Evolutionary conservation across 1,140 invertebrate species (phyloP).

Genomic region (Lepidurus packardi): DNA sequence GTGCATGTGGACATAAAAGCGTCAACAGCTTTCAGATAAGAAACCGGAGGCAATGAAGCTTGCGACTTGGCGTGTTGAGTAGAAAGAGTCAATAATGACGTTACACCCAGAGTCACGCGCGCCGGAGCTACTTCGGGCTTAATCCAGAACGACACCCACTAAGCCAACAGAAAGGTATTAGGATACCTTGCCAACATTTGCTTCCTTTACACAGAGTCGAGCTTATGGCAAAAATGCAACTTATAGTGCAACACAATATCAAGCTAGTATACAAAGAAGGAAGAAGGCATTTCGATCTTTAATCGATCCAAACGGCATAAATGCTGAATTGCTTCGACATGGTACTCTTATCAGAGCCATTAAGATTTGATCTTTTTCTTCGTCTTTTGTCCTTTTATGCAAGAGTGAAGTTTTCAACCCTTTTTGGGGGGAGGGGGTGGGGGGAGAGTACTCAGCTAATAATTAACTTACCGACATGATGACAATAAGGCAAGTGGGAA

Average conservation of each 20-base stretch:
- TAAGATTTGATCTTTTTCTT: too few relatives aligned
- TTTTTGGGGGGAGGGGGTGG: too few relatives aligned
- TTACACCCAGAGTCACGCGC: slow-evolving; percentile 81
- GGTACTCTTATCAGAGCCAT: too few relatives aligned
- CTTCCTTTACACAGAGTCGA: neutral
- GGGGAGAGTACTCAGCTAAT: too few relatives aligned
- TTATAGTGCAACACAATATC: neutral
- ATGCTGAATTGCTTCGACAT: too few relatives aligned
- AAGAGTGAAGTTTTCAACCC: too few relatives aligned
- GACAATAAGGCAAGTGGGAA: slow-evolving; percentile 79
- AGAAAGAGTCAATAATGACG: slow-evolving; percentile 78
- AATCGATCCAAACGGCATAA: neutral
- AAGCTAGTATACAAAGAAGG: neutral
- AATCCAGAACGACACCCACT: slow-evolving; percentile 46
- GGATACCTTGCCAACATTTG: neutral
- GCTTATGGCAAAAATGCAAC: neutral
- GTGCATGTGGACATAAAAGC: slow-evolving; percentile 88
- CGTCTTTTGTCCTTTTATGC: too few relatives aligned
- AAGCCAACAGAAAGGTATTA: slow-evolving; percentile 37
- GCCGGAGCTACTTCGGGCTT: slow-evolving; percentile 82
- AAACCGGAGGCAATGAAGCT: slow-evolving; percentile 78
- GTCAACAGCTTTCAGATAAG: slow-evolving; percentile 82
- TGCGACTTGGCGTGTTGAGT: slow-evolving; percentile 88
- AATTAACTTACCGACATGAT: slow-evolving; percentile 60
- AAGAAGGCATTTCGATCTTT: neutral